phyloP scores from a whole-genome alignment of 1,140 invertebrate species.

The Laupala kohalensis region DNA sequence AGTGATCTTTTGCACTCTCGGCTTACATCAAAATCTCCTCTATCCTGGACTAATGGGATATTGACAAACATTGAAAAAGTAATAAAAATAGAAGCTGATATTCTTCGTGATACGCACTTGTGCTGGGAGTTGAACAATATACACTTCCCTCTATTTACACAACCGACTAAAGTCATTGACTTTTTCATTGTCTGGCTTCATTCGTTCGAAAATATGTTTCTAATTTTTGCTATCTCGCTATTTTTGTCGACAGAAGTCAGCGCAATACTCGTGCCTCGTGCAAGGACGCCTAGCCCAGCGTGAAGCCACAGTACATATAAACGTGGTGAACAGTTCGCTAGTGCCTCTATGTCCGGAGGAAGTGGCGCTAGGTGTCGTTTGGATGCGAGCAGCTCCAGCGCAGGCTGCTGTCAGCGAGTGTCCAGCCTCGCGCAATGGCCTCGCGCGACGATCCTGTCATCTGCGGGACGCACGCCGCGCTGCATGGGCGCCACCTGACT shows the following conservation, averaged over 20 bases:
- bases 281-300: constrained; percentile 39
- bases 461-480: constrained; percentile 43
- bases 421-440: constrained; percentile 31
- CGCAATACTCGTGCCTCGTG: constrained; percentile 43
- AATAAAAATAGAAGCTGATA: too few relatives aligned
- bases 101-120: too few relatives aligned
- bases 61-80: too few relatives aligned
- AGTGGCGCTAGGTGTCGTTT: constrained; percentile 31
- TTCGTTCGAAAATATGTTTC: too few relatives aligned
- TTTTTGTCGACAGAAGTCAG: constrained; percentile 37
- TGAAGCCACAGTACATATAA: constrained; percentile 41
- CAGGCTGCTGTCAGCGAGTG: constrained; percentile 42
- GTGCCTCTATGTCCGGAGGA: constrained; percentile 36
- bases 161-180: too few relatives aligned
- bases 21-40: too few relatives aligned
- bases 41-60: too few relatives aligned
- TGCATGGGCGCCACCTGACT: constrained; percentile 58
- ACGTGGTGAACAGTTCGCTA: constrained; percentile 41
- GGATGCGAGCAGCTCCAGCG: constrained; percentile 48
- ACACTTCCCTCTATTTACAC: too few relatives aligned
- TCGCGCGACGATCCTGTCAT: constrained; percentile 34
- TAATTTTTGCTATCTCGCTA: constrained; percentile 11
- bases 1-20: too few relatives aligned
- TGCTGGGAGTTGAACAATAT: too few relatives aligned
- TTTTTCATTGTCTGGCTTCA: too few relatives aligned